Base-by-base conservation (phyloP, 2,888 invertebrate species). In the Leucophenga montana region DNA sequence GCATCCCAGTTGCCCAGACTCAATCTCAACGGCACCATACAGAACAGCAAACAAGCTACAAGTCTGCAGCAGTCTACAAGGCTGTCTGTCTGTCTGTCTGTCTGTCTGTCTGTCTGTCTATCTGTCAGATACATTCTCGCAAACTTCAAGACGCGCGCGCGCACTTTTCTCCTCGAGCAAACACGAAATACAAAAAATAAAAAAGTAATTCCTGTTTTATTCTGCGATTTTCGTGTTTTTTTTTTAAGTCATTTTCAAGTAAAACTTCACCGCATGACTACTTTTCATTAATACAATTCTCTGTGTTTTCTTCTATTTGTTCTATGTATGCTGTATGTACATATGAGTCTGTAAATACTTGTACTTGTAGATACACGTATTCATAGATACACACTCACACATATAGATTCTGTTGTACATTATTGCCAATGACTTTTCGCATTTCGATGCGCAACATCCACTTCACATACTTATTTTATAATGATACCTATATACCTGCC, bases 111-210 rank as follows among this genome's bases (percentile, higher is more conserved):
- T 11, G 14, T 22, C 13, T 22, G 56, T 20, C 56, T 56, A 18
- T 22, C 22, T 18, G 5, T 4, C 39, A 39, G 39, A 39, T 39
- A 39, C 39, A 39, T 39, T 39, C 39, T 39, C 39, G 39, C 39
- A 39, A 39, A 39, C 39, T 39, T 39, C 33, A 61, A 61, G 39
- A 61, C 39, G 39, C 31, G 67, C 48, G 67, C 48, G 18, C 39
- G 33, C 27, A 67, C 67, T 57, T 67, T 67, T 67, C 67, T 57
- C 67, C n/a, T 31, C 27, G 44, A 54, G 13, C 20, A 65, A 31
- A 39, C 66, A 66, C 27, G 22, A 46, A 27, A 57, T 61, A 44
- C n/a, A 39, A 1, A 39, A 39, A 39, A 39, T 39, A 39, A 39
- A 11, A 39, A 31, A n/a, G 9, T 16, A 50, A 64, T 50, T 48